These are phyloP conservation scores for Clarias laeviceps DNA, from an alignment of 2,797 vertebrate genomes.

Conservation along the genomic window DNA sequence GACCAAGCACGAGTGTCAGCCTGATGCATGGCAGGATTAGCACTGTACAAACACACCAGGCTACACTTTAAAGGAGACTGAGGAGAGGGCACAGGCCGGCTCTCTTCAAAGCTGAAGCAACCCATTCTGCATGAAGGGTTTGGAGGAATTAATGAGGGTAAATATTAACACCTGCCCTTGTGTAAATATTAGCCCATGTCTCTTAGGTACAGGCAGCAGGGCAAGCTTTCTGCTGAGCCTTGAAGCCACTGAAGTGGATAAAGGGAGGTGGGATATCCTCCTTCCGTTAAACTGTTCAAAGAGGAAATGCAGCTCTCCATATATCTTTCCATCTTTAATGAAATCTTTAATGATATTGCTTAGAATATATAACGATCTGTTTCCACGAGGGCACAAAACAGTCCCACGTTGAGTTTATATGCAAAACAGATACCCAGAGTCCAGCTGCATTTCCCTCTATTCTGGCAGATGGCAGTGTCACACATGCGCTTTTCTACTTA, in stretches of 20 bases:
- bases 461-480: constrained; percentile 23
- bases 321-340: constrained; percentile 44
- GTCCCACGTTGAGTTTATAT: constrained; percentile 9
- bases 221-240: constrained; percentile 27
- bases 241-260: constrained; percentile 49
- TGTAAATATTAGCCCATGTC: constrained; percentile 57
- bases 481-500: neutral
- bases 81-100: constrained; percentile 44
- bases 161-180: constrained; percentile 61
- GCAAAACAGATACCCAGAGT: neutral
- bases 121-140: constrained; percentile 41
- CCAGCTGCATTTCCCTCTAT: constrained; percentile 9
- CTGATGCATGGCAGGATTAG: constrained; percentile 57
- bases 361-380: constrained; percentile 38
- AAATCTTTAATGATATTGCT: constrained; percentile 38
- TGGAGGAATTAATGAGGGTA: constrained; percentile 48
- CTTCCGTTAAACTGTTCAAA: constrained; percentile 32
- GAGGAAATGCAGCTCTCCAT: constrained; percentile 27
- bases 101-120: constrained; percentile 40
- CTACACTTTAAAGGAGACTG: constrained; percentile 49
- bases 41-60: constrained; percentile 55
- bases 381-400: constrained; percentile 34
- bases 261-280: constrained; percentile 38
- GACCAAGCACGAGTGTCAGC: constrained; percentile 41
- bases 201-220: constrained; percentile 36